Evolutionary conservation across 1,140 invertebrate genomes (phyloP).

Genomic region (Heliothis subflexa): DNA sequence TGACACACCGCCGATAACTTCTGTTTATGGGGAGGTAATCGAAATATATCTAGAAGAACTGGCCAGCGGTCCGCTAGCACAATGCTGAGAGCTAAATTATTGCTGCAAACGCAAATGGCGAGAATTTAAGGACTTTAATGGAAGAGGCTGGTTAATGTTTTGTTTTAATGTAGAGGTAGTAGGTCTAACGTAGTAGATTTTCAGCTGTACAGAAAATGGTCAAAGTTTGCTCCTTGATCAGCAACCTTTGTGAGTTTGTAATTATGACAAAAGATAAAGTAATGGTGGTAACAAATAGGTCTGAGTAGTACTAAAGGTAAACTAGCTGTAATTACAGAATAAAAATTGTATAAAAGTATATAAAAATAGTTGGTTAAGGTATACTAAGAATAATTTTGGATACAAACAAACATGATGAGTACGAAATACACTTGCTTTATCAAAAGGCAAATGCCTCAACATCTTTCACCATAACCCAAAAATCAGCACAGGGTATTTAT

Average conservation of each 20-base stretch:
- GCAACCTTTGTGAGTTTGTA: too few species aligned
- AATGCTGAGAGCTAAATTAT: slow-evolving; percentile 9
- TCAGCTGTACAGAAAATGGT: too few species aligned
- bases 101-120: slow-evolving; percentile 1
- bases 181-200: too few species aligned
- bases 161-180: background rate
- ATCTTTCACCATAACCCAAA: background rate
- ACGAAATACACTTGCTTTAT: background rate
- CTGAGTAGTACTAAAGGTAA: too few species aligned
- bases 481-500: slow-evolving; percentile 54
- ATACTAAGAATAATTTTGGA: too few species aligned
- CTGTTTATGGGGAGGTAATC: slow-evolving; percentile 35
- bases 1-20: slow-evolving; percentile 37
- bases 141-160: background rate
- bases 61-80: background rate
- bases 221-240: too few species aligned
- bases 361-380: too few species aligned
- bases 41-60: slow-evolving; percentile 36
- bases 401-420: too few species aligned
- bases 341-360: too few species aligned
- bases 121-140: background rate
- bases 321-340: too few species aligned
- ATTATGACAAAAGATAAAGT: too few species aligned
- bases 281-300: too few species aligned
- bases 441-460: background rate